Percentiles rank a stretch among this genome's conserved stretches.
Evolutionary conservation across 2,797 vertebrate species (phyloP).

Genomic region (Huso huso): DNA sequence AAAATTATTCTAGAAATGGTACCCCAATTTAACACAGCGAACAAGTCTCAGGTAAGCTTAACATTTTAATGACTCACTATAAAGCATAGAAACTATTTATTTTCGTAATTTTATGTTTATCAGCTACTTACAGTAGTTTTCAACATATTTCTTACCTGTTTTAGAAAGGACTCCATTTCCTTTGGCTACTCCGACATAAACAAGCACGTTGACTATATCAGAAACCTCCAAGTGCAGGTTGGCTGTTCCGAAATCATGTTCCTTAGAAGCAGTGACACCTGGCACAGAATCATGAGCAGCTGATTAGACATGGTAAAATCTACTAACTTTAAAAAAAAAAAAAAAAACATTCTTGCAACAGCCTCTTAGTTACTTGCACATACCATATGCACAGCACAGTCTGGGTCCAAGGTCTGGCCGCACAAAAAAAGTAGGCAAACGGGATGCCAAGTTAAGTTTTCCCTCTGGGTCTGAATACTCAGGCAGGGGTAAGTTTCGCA

Average conservation of each 20-base stretch:
- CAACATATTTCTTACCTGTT: constrained; percentile 60
- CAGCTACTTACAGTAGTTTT: no score
- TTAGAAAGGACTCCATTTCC: constrained; percentile 89
- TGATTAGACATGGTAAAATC: neutral
- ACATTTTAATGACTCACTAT: no score
- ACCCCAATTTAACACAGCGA: no score
- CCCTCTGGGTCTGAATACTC: constrained; percentile 96
- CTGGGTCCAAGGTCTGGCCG: constrained; percentile 90
- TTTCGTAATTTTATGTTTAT: no score
- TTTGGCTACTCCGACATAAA: constrained; percentile 90
- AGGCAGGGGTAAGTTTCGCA: constrained; percentile 89
- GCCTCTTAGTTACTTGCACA: constrained; percentile 15
- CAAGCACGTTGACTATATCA: constrained; percentile 89
- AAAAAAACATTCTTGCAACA: neutral
- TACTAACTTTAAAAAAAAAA: neutral
- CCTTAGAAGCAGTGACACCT: constrained; percentile 91
- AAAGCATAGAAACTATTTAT: no score
- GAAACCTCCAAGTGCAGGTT: constrained; percentile 94
- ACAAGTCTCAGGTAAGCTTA: no score
- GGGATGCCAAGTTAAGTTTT: constrained; percentile 89
- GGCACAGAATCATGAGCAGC: constrained; percentile 7
- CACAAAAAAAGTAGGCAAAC: constrained; percentile 92
- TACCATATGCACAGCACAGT: constrained; percentile 91
- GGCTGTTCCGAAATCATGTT: constrained; percentile 92
- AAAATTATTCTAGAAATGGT: no score